phyloP scores from a whole-genome alignment of 2,888 invertebrate genomes.

The Nycteola revayana region DNA sequence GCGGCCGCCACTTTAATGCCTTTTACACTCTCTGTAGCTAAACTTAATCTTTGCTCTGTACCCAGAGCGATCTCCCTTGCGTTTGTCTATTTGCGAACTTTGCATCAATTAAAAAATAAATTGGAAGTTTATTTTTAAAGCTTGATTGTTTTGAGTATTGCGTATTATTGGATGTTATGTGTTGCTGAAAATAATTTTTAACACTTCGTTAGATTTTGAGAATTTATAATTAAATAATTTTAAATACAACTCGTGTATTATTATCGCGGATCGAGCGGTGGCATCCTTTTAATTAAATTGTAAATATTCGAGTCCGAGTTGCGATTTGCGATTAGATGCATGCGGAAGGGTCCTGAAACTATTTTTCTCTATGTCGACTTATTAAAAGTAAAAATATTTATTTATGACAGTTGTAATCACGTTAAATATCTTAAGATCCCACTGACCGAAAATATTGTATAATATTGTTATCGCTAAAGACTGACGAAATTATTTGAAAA shows the following conservation, averaged over 20 bases:
- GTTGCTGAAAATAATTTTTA: slow-evolving; percentile 43
- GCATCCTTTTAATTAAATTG: slow-evolving; percentile 25
- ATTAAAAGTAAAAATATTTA: too few relatives aligned
- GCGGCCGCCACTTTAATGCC: slow-evolving; percentile 71
- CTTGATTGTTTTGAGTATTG: slow-evolving; percentile 45
- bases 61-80: slow-evolving; percentile 19
- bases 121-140: slow-evolving; percentile 42
- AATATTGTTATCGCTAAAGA: too few relatives aligned
- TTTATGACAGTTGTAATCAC: too few relatives aligned
- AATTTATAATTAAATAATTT: slow-evolving; percentile 6
- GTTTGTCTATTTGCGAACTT: slow-evolving; percentile 8
- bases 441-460: too few relatives aligned
- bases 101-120: slow-evolving; percentile 22
- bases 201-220: slow-evolving; percentile 23
- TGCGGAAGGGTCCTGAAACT: slow-evolving; percentile 37
- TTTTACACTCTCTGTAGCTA: slow-evolving; percentile 44
- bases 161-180: slow-evolving; percentile 40
- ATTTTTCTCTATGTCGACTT: too few relatives aligned
- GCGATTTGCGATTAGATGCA: slow-evolving; percentile 30
- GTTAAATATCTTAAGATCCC: too few relatives aligned
- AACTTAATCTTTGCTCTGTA: slow-evolving; percentile 31
- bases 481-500: too few relatives aligned
- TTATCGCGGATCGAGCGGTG: slow-evolving; percentile 40
- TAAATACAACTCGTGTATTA: too few relatives aligned
- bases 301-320: too few relatives aligned